Base-by-base conservation (phyloP, 2,797 vertebrate species). In the Manis javanica region DNA sequence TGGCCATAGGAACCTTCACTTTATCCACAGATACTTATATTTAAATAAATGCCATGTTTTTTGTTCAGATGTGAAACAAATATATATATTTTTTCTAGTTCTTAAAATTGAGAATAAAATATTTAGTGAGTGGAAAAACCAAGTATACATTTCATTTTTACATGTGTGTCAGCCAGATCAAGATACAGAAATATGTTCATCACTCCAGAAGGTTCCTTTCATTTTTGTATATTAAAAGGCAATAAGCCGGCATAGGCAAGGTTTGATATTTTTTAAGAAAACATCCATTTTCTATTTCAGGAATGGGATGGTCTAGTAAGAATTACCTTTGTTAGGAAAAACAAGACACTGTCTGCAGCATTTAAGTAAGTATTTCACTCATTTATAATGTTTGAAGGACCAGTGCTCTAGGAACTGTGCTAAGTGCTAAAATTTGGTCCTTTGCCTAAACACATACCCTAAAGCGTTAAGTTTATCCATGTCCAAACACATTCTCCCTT, bases 221-320 rank as follows among this genome's bases (percentile, higher is more conserved):
- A 66, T 31, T 57, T 89, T 90, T 93, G 42, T 66, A 7, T 71
- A n/a, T 72, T 81, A 89, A 79, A 94, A 93, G 39, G 83, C 12
- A 94, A 37, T 37, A 68, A 61, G 12, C 19, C 86, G 34, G 7
- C 31, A 55, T 59, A 49, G 51, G 12, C 24, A 84, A 71, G 31
- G 8, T 95, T 89, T 64, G 34, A 10, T 49, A 83, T 86, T 96
- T 69, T 59, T 34, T 97, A 94, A 63, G 75, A 79, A 94, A 97
- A 69, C 92, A 75, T 19, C 85, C 19, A 51, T 66, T 74, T 90
- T 92, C 57, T 95, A 53, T 98, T 98, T 96, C 95, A 99, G 99
- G 99, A 99, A 97, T 99, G 99, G 99, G 99, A 99, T 72, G 99
- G 99, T 94, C 98, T 99, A 81, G 99, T 99, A 96, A 99, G 99